Evolutionary conservation across 92 coral and sea anemone species (phyloP), one percentile per base, ranked within the genome.

Genomic region (Palythoa heliodiscus): DNA sequence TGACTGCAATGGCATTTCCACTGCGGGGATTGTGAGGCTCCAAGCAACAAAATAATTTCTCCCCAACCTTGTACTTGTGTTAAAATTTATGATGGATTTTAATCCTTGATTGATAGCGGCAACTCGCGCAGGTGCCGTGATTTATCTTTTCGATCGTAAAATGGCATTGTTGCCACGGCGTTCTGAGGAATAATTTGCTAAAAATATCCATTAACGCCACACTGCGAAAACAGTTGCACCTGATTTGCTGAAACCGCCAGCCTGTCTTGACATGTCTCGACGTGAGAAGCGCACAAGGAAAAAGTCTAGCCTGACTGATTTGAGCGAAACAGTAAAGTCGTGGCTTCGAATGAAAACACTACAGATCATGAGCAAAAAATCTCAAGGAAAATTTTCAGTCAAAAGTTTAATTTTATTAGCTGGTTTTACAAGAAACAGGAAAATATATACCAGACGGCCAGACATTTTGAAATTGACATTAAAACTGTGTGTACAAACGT

Each of bases 101-200:
- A 58, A 58, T 58, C 66, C 66, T 58, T 13, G 71, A 66, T 15
- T 78, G 58, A 23, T 73, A 7, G 77, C 58, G 22, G 77, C 58
- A 2, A 29, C 11, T 52, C 55, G 13, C 55, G 13, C 52, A 17
- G 77, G 14, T n/a, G 43, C 87, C 76, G 70, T 23, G 52, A 0
- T 20, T 57, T 70, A 52, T 2, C 55, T 52, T 52, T 52, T 52
- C 55, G 6, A 52, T 52, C 55, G 55, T 52, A 52, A 5, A 52
- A 52, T 52, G 55, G 55, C 5, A 52, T 5, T 11, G 11, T 52
- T 52, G 55, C 55, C 55, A 11, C 11, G 55, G 55, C 55, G 55
- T 52, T 8, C 2, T 12, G 13, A 52, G 55, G 2, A 52, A 1
- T 29, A 0, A 29, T 29, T 29, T 29, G 35, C 1, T 29, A 29